Evolutionary conservation across 1,140 invertebrate species (phyloP), one percentile per base, ranked within the genome.

Genomic region (Camponotus pennsylvanicus): DNA sequence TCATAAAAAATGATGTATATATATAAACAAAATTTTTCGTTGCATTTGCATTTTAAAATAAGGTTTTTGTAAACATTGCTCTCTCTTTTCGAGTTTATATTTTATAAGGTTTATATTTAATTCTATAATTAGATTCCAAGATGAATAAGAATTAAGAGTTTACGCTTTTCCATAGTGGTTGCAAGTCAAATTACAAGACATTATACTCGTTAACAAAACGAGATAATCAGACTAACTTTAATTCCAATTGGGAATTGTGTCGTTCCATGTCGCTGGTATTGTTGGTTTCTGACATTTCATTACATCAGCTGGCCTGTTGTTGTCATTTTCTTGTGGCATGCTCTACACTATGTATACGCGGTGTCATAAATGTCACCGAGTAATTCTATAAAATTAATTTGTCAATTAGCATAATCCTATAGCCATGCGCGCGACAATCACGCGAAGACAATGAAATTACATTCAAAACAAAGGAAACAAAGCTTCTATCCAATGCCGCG

Each of bases 221-320:
- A 75, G 11, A 75, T 75, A 75, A 75, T 75, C 71, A 75, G 27
- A 75, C 71, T 75, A 75, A 75, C 55, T 75, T 75, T 75, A 75
- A 75, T 75, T 75, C 55, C 55, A 42, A n/a, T 2, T 15, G 71
- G 55, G 71, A 75, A 75, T 75, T 75, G 55, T n/a, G n/a, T n/a
- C n/a, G n/a, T 75, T 75, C n/a, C 55, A 3, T 11, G 3, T 61
- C 8, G n/a, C n/a, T 45, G n/a, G 6, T 37, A 6, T 61, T 42
- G 11, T 2, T 55, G 40, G 71, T 61, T 75, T 75, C 71, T 61
- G 55, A 75, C 71, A 42, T 75, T 75, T 75, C 37, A 75, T 75
- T 75, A 75, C 18, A 40, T 27, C 55, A 59, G 52, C 55, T 4
- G 11, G 55, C 21, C n/a, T 75, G 37, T 42, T 75, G 34, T 59